A percentile compares a stretch with the other conserved stretches of the same genome.
These are phyloP conservation scores for Capromys pilorides DNA, from an alignment of 2,797 vertebrate species.

Conservation along the genomic window DNA sequence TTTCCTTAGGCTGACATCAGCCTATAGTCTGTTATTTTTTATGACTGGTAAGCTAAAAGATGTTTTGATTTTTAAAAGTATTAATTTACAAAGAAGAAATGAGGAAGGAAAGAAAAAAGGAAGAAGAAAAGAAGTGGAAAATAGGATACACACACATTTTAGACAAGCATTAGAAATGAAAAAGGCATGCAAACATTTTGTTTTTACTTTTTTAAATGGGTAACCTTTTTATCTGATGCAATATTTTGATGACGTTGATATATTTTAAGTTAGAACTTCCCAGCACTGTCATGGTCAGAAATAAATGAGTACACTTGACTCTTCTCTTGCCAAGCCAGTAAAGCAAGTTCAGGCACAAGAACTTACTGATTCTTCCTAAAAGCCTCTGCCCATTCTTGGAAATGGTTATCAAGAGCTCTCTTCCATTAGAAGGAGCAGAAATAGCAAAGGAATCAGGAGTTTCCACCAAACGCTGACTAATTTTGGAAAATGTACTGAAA, in stretches of 20 bases:
- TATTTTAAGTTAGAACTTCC: not conserved
- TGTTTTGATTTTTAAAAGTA: not conserved
- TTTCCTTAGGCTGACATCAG: not conserved
- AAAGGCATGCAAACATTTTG: not conserved
- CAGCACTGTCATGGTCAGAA: not conserved
- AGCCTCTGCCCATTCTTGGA: conserved; percentile 15
- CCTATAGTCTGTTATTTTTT: not conserved
- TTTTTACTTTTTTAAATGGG: conserved; percentile 19
- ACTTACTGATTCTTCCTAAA: not conserved
- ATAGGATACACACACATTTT: conserved; percentile 19
- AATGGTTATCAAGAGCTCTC: conserved; percentile 19
- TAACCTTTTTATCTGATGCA: conserved; percentile 33
- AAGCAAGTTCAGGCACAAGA: conserved; percentile 32
- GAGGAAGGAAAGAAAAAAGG: not conserved
- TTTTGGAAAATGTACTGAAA: conserved; percentile 22
- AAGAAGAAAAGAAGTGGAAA: not conserved
- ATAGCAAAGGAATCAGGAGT: conserved; percentile 15
- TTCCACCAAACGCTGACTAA: not conserved
- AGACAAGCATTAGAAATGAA: conserved; percentile 49
- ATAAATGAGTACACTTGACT: conserved; percentile 33
- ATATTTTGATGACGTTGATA: not conserved
- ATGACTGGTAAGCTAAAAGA: not conserved
- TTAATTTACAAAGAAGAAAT: not conserved
- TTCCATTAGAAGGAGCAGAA: not conserved
- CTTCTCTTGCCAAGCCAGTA: conserved; percentile 54